A percentile compares a stretch with the other conserved stretches of the same genome.
Evolutionary conservation across 2,888 invertebrate genomes (phyloP).

Genomic region (Cataglyphis livida): DNA sequence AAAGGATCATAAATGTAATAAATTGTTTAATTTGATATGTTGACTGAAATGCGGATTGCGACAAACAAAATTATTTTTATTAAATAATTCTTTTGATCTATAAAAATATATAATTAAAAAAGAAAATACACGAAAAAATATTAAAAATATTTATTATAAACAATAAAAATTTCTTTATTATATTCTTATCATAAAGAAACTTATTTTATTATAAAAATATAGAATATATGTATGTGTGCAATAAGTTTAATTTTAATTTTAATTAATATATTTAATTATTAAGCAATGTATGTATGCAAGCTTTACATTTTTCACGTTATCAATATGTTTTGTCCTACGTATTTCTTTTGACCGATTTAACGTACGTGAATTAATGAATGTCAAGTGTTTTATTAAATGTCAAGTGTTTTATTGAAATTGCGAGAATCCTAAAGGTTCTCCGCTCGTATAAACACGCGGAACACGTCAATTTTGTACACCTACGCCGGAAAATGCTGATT

Average conservation of each 20-base stretch:
- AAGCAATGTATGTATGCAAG: neutral
- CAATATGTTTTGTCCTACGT: neutral
- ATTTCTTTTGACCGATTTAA: neutral
- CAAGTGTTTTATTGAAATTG: conserved; percentile 5
- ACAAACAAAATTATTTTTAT: neutral
- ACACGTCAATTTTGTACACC: conserved; percentile 13
- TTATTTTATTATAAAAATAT: neutral
- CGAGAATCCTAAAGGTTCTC: neutral
- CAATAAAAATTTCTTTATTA: too few relatives aligned
- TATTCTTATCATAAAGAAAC: too few relatives aligned
- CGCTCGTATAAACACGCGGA: neutral
- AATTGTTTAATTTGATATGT: neutral
- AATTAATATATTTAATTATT: neutral
- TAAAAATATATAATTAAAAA: neutral
- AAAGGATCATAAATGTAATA: conserved; percentile 1
- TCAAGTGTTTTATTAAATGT: neutral
- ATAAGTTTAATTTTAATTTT: conserved; percentile 5
- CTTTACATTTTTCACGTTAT: neutral
- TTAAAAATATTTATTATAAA: too few relatives aligned
- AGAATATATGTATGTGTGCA: neutral
- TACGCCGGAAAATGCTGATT: neutral
- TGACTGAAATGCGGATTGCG: neutral
- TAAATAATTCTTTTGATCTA: neutral
- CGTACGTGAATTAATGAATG: neutral
- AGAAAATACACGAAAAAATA: neutral